These are phyloP conservation scores for Deilephila elpenor DNA, from an alignment of 2,888 invertebrate genomes.

Conservation along the genomic window DNA sequence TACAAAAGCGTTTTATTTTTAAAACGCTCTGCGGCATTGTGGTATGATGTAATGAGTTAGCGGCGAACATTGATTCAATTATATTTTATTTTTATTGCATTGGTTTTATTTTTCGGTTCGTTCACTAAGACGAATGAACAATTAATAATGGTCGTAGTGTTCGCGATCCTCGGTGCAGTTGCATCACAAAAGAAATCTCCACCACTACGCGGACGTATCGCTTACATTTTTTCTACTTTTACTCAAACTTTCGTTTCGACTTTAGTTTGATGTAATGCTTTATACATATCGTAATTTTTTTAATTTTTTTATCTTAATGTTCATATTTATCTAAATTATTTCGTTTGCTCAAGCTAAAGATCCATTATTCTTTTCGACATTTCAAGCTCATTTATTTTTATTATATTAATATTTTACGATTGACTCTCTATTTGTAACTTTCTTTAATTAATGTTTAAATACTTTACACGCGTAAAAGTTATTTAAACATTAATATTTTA, in stretches of 20 bases:
- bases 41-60: background rate
- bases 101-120: background rate
- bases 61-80: background rate
- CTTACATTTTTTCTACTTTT: conserved; percentile 69
- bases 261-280: conserved; percentile 16
- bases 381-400: background rate
- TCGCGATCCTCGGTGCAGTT: conserved; percentile 16
- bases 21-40: background rate
- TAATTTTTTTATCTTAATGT: background rate
- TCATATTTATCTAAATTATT: too few species aligned
- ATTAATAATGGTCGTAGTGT: conserved; percentile 17
- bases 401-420: background rate
- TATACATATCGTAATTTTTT: background rate
- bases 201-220: background rate
- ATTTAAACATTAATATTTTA: background rate
- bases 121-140: conserved; percentile 9
- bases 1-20: background rate
- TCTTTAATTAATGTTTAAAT: background rate
- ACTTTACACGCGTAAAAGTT: background rate
- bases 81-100: background rate
- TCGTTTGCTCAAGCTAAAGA: too few species aligned
- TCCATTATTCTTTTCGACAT: background rate
- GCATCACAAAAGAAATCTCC: conserved; percentile 28
- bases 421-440: background rate
- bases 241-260: conserved; percentile 67